These are phyloP conservation scores for Parascotia fuliginaria DNA, from an alignment of 2,888 invertebrate species.

Conservation along the genomic window DNA sequence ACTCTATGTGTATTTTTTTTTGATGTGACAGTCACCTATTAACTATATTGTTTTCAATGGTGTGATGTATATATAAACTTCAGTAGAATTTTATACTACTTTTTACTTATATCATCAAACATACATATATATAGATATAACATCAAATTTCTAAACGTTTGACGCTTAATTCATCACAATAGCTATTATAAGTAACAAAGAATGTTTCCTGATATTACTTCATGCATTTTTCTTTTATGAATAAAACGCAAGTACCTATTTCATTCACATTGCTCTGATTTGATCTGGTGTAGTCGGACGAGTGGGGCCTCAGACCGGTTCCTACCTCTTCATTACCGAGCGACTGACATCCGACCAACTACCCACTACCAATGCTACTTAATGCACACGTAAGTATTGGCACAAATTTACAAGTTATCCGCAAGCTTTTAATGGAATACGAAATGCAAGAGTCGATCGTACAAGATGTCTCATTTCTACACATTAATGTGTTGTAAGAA, in stretches of 20 bases:
- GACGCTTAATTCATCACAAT: neutral
- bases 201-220: neutral
- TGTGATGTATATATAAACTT: no score
- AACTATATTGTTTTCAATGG: no score
- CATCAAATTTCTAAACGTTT: no score
- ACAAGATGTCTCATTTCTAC: slow-evolving; percentile 27
- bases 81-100: no score
- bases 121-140: no score
- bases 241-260: slow-evolving; percentile 21
- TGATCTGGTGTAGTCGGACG: slow-evolving; percentile 42
- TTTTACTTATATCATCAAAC: no score
- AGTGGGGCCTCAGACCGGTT: slow-evolving; percentile 56
- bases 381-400: slow-evolving; percentile 26
- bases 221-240: slow-evolving; percentile 11
- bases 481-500: slow-evolving; percentile 11
- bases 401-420: slow-evolving; percentile 27
- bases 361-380: slow-evolving; percentile 17
- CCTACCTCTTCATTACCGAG: slow-evolving; percentile 64
- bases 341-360: slow-evolving; percentile 32
- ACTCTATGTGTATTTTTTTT: no score
- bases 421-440: slow-evolving; percentile 26
- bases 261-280: slow-evolving; percentile 39
- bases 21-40: no score
- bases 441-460: slow-evolving; percentile 8
- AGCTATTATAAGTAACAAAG: neutral